Conservation (phyloP, 2,888 invertebrate genomes). For the Andrena dorsata region DNA sequence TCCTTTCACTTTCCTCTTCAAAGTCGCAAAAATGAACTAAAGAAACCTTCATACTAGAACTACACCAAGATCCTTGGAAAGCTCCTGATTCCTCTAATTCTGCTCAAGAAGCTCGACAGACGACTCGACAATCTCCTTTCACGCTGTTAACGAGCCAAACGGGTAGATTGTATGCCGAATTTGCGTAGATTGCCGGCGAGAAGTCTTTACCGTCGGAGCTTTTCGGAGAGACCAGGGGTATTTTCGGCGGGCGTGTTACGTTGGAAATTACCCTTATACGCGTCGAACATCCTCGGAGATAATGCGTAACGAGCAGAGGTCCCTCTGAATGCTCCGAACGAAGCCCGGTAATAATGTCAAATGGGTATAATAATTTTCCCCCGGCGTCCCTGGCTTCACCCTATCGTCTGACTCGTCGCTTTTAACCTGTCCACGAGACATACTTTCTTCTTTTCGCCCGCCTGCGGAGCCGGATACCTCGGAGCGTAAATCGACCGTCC, state of each 20-base stretch:
- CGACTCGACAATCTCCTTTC: conserved; percentile 22
- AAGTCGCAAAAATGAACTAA: neutral
- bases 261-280: conserved; percentile 55
- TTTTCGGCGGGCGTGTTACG: conserved; percentile 48
- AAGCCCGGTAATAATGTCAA: conserved; percentile 63
- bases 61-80: neutral
- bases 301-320: conserved; percentile 45
- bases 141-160: conserved; percentile 41
- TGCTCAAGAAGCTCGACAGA: conserved; percentile 8
- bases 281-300: conserved; percentile 24
- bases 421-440: conserved; percentile 25
- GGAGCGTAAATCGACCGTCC: neutral
- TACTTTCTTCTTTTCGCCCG: neutral
- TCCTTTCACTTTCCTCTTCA: neutral
- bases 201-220: conserved; percentile 31
- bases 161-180: conserved; percentile 55
- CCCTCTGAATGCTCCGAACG: conserved; percentile 52
- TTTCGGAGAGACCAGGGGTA: conserved; percentile 24
- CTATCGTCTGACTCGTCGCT: conserved; percentile 40
- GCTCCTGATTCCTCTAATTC: conserved; percentile 23
- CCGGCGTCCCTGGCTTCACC: conserved; percentile 29
- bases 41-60: neutral
- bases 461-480: neutral
- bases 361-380: conserved; percentile 59
- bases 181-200: conserved; percentile 55